These are phyloP conservation scores for Phallusia fumigata DNA, from an alignment of 23 tunicate genomes.

Conservation along the genomic window DNA sequence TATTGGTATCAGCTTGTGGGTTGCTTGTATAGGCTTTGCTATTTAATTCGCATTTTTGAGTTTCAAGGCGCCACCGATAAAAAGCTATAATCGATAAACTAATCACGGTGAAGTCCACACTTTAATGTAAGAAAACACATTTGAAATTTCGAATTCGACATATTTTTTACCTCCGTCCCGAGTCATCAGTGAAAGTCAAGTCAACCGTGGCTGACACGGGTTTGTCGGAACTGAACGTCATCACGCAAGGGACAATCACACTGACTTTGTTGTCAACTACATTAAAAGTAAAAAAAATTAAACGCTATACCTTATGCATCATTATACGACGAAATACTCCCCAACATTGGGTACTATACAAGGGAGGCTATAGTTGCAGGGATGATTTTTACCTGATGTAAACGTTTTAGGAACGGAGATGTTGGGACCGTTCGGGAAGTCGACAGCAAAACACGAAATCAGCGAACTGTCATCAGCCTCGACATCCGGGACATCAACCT, in stretches of 20 bases:
- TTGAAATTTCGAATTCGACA: neutral
- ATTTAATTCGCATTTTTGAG: too few relatives aligned
- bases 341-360: neutral
- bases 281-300: too few relatives aligned
- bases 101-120: too few relatives aligned
- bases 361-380: too few relatives aligned
- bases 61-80: too few relatives aligned
- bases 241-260: slow-evolving; percentile 46
- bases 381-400: neutral
- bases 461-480: slow-evolving; percentile 80
- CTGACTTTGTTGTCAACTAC: slow-evolving; percentile 36
- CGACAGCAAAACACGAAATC: slow-evolving; percentile 67
- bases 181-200: slow-evolving; percentile 57
- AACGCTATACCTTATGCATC: too few relatives aligned
- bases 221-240: slow-evolving; percentile 64
- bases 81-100: too few relatives aligned
- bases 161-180: slow-evolving; percentile 63
- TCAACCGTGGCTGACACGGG: slow-evolving; percentile 75
- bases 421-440: slow-evolving; percentile 73
- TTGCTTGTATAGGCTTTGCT: too few relatives aligned
- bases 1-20: too few relatives aligned
- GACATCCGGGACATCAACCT: slow-evolving; percentile 54
- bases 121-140: too few relatives aligned
- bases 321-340: neutral
- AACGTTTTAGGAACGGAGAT: slow-evolving; percentile 28